Base-by-base conservation (phyloP, 2,888 invertebrate genomes). In the Choreutis nemorana region DNA sequence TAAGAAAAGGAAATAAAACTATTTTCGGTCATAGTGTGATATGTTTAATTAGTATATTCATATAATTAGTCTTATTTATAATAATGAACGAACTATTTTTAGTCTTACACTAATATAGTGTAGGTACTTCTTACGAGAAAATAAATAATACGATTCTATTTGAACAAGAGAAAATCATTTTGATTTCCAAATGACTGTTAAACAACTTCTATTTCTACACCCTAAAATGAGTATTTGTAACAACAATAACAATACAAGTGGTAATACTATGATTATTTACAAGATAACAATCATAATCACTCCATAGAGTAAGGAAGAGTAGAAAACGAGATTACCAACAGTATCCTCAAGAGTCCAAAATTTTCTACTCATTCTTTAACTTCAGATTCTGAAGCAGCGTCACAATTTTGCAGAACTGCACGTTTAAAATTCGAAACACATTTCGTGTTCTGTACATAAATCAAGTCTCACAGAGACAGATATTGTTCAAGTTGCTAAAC, bases 91-190 rank as follows among this genome's bases (percentile, higher is more conserved):
- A 13, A 13, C 26, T 26, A 25, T 26, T 48, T 57, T 53, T 61
- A 66, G 55, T 61, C 49, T 70, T 66, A 75, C 77, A 78, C 77
- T 78, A 77, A 78, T 75, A 73, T 77, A 77, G 77, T 77, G 77
- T 73, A 75, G 51, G 55, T 62, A 55, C 31, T 42, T 34, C 37
- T 30, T 53, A 48, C 47, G n/a, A n/a, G n/a, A 45, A 48, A 54
- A 60, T 66, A 68, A 64, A 64, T 56, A 61, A 18, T 26, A 8
- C 26, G 10, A n/a, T n/a, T n/a, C n/a, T n/a, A n/a, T n/a, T n/a
- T n/a, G n/a, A n/a, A n/a, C n/a, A n/a, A n/a, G n/a, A n/a, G n/a
- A n/a, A n/a, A n/a, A n/a, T n/a, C n/a, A n/a, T n/a, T n/a, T n/a
- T n/a, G n/a, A n/a, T n/a, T n/a, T n/a, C n/a, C n/a, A n/a, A n/a